These are phyloP conservation scores for Phthorimaea operculella DNA, from an alignment of 1,140 invertebrate species.

Conservation along the genomic window DNA sequence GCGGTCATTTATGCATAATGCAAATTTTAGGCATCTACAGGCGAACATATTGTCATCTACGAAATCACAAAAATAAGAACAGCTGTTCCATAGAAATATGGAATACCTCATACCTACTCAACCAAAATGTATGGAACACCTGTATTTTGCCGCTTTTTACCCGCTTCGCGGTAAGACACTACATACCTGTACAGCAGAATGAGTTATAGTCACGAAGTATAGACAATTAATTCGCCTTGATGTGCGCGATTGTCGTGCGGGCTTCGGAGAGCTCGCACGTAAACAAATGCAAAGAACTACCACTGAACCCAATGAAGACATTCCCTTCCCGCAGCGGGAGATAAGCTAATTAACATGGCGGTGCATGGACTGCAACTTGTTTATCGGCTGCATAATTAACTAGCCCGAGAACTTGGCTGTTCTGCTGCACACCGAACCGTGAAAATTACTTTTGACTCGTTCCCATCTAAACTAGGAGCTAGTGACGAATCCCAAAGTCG, in stretches of 20 bases:
- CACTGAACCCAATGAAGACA: conserved; percentile 9
- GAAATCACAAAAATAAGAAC: too few species aligned
- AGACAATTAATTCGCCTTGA: not conserved
- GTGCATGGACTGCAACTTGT: conserved; percentile 27
- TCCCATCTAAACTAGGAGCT: too few species aligned
- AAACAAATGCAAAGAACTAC: conserved; percentile 7
- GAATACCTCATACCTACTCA: too few species aligned
- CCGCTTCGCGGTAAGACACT: too few species aligned
- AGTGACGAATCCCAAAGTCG: too few species aligned
- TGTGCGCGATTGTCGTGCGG: not conserved
- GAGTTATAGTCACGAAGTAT: not conserved
- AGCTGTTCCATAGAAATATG: too few species aligned
- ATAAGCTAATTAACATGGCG: conserved; percentile 35
- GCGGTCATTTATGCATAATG: too few species aligned
- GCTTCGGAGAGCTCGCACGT: not conserved
- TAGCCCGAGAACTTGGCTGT: conserved; percentile 11
- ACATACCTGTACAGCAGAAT: too few species aligned
- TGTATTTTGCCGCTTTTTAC: too few species aligned
- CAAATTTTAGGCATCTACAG: too few species aligned
- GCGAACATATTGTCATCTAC: too few species aligned
- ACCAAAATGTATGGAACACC: too few species aligned
- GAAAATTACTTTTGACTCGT: conserved; percentile 6
- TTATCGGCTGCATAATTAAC: conserved; percentile 43
- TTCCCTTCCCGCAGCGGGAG: conserved; percentile 19
- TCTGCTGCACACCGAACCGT: conserved; percentile 10